Evolutionary conservation across 2,113 vertebrate species (phyloP).

Genomic region (Neotoma lepida): DNA sequence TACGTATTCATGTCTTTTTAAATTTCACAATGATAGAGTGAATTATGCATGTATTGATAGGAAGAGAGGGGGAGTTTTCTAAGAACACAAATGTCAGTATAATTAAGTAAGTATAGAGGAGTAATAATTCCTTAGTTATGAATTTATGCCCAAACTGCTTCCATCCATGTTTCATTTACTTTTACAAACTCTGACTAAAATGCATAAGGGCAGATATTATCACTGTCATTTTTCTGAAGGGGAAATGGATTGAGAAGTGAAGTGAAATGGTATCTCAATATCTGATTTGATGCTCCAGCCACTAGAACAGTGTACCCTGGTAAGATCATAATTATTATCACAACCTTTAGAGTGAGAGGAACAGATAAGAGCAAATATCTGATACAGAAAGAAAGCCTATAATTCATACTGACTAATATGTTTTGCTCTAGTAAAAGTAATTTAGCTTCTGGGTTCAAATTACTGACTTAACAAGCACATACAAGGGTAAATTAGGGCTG

Average conservation of each 20-base stretch:
- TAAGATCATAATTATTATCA: conserved; percentile 64
- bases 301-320: conserved; percentile 39
- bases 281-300: conserved; percentile 4
- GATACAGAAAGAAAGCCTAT: conserved; percentile 45
- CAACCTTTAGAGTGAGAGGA: conserved; percentile 20
- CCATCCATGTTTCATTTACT: conserved; percentile 54
- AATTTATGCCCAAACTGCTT: conserved; percentile 63
- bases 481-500: conserved; percentile 46
- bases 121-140: conserved; percentile 55
- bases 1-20: conserved; percentile 35
- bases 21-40: conserved; percentile 19
- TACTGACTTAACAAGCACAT: conserved; percentile 40
- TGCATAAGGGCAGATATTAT: conserved; percentile 61
- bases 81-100: conserved; percentile 13
- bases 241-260: conserved; percentile 69
- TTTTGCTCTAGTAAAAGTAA: conserved; percentile 61
- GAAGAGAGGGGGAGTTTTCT: neutral
- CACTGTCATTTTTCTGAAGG: conserved; percentile 61
- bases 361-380: conserved; percentile 66
- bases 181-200: conserved; percentile 53
- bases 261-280: conserved; percentile 58
- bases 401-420: conserved; percentile 58
- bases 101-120: conserved; percentile 48
- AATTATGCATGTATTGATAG: conserved; percentile 3
- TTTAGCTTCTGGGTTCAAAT: conserved; percentile 55